Base-by-base conservation (phyloP, 2,113 vertebrate genomes). In the Aleadryas rufinucha region DNA sequence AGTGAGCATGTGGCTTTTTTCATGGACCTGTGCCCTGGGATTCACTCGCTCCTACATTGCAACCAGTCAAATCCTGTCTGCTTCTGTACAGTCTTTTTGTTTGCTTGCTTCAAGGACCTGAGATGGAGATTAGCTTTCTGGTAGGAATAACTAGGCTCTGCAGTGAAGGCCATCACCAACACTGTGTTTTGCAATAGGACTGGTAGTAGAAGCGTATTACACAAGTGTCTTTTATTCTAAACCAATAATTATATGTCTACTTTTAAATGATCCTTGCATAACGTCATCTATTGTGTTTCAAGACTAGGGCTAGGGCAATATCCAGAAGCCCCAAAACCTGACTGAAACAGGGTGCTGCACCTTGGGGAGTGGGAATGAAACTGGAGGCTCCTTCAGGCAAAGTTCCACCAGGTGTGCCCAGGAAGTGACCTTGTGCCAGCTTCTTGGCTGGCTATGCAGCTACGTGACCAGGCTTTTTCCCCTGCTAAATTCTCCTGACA, bases 381-480 rank as follows among this genome's bases (percentile, higher is more conserved):
- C 22, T 45, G n/a, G 45, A 81, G 27, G 14, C 6, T 74, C 20
- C 42, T 76, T 70, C 83, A 85, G 59, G 24, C 35, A 45, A 87
- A 59, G 16, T 24, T 82, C 35, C 60, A 47, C 11, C 1, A 2
- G 14, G 9, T 54, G 7, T 20, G 42, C 13, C 23, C 4, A 1
- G 28, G 13, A 35, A n/a, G 35, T 0, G 5, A 47, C 39, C 23
- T 61, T 47, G 24, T 54, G 30, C 9, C 54, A 66, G 35, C 69
- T 50, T 41, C 37, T 31, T 33, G 37, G 44, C 63, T 35, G 56
- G 11, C 26, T 83, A 1, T 12, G 5, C 6, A 18, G 17, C 20
- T 50, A 16, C 0, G 0, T 35, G 53, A 44, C 31, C 52, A 79
- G 39, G 12, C 7, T 39, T 77, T 33, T 44, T 20, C 7, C 11